Evolutionary conservation across 2,888 invertebrate genomes (phyloP).

Genomic region (Suillia variegata): DNA sequence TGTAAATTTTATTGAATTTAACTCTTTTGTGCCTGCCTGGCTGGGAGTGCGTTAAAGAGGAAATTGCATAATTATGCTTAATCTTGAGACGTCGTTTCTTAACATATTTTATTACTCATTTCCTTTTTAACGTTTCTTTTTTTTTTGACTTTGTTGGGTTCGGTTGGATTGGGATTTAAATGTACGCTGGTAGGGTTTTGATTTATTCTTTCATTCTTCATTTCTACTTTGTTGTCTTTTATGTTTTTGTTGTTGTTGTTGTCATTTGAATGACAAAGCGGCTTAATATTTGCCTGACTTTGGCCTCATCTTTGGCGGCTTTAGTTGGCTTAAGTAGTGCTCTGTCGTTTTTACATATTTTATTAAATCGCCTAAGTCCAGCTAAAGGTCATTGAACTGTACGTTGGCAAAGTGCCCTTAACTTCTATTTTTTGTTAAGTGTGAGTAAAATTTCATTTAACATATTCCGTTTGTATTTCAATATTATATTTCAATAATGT

Average conservation of each 20-base stretch:
- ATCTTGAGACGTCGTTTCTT: slow-evolving; percentile 44
- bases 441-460: too few relatives aligned
- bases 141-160: slow-evolving; percentile 2
- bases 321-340: slow-evolving; percentile 5
- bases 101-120: neutral
- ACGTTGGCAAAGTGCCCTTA: too few relatives aligned
- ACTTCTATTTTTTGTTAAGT: too few relatives aligned
- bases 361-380: too few relatives aligned
- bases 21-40: slow-evolving; percentile 43
- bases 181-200: too few relatives aligned
- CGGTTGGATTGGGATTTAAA: slow-evolving; percentile 12
- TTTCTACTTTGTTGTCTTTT: neutral
- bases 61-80: slow-evolving; percentile 55
- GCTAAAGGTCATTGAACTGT: too few relatives aligned
- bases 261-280: slow-evolving; percentile 31
- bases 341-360: too few relatives aligned
- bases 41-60: slow-evolving; percentile 40
- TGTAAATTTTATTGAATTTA: slow-evolving; percentile 56
- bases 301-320: neutral
- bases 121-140: slow-evolving; percentile 9
- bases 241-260: slow-evolving; percentile 14
- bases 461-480: too few relatives aligned
- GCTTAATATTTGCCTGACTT: slow-evolving; percentile 25
- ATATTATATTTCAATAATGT: too few relatives aligned
- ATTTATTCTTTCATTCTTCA: too few relatives aligned